phyloP scores from a whole-genome alignment of 2,113 vertebrate genomes.

The Panurus biarmicus region DNA sequence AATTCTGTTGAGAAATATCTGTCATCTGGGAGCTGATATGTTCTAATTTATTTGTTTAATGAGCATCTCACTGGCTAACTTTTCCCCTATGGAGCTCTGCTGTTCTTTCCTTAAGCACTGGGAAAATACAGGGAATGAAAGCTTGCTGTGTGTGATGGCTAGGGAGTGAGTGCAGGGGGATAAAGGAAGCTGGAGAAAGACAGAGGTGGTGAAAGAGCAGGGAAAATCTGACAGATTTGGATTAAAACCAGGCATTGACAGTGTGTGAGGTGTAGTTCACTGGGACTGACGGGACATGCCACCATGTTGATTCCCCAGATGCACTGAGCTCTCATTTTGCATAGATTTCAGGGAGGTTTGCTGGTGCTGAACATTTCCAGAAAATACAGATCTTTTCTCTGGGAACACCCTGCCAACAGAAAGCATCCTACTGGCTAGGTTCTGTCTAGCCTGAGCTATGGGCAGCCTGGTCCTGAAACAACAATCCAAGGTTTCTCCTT shows the following conservation, averaged over 20 bases:
- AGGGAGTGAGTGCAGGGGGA: neutral
- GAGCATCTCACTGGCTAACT: neutral
- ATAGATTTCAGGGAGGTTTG: neutral
- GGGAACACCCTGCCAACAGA: neutral
- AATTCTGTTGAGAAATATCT: neutral
- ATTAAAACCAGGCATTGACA: neutral
- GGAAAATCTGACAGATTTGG: neutral
- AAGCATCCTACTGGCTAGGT: neutral
- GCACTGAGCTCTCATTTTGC: neutral
- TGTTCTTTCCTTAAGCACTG: neutral
- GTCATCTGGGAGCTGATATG: neutral
- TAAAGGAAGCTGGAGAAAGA: neutral
- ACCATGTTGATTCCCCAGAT: neutral
- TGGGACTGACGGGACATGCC: neutral
- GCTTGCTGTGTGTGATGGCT: neutral
- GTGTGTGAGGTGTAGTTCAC: neutral
- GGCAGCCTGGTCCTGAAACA: neutral
- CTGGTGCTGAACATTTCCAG: neutral
- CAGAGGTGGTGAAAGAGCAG: neutral
- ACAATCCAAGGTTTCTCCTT: neutral
- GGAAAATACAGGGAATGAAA: neutral
- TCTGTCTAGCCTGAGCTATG: neutral
- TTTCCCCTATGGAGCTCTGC: neutral
- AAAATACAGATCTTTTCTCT: neutral
- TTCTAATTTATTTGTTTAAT: slow-evolving; percentile 20